phyloP scores from a whole-genome alignment of 1,140 invertebrate species.

The Pseudomyrmex concolor region DNA sequence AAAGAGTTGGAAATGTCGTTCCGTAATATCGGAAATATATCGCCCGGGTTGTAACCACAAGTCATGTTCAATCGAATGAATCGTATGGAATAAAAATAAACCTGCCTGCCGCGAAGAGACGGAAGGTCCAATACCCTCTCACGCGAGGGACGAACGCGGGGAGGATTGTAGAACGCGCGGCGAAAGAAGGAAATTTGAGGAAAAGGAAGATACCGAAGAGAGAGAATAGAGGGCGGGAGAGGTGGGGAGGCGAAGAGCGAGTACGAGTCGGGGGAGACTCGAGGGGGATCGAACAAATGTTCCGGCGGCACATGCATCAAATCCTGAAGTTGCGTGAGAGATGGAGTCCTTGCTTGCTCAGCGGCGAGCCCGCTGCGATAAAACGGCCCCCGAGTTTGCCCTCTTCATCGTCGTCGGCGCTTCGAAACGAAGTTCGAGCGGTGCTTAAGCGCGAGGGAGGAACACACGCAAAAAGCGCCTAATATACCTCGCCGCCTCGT shows the following conservation, averaged over 20 bases:
- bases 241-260: not conserved
- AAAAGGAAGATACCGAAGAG: constrained; percentile 37
- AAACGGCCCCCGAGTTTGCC: constrained; percentile 50
- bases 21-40: constrained; percentile 83
- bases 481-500: not conserved
- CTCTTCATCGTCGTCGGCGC: constrained; percentile 28
- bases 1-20: constrained; percentile 76
- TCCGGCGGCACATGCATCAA: constrained; percentile 64
- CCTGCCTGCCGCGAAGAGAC: constrained; percentile 69
- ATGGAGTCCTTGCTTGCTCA: constrained; percentile 64
- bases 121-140: constrained; percentile 65
- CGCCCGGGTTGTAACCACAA: constrained; percentile 79
- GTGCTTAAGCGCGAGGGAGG: constrained; percentile 26
- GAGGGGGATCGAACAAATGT: constrained; percentile 65
- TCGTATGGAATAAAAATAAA: constrained; percentile 83
- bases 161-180: not conserved
- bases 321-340: constrained; percentile 66
- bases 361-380: constrained; percentile 57
- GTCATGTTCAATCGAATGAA: constrained; percentile 83
- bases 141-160: not conserved
- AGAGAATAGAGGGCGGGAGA: not conserved
- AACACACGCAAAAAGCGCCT: constrained; percentile 9
- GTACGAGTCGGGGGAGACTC: not conserved
- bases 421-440: constrained; percentile 37
- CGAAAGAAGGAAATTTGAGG: constrained; percentile 47